Conservation (phyloP, 2,888 invertebrate species). For the Teleiodes luculella region DNA sequence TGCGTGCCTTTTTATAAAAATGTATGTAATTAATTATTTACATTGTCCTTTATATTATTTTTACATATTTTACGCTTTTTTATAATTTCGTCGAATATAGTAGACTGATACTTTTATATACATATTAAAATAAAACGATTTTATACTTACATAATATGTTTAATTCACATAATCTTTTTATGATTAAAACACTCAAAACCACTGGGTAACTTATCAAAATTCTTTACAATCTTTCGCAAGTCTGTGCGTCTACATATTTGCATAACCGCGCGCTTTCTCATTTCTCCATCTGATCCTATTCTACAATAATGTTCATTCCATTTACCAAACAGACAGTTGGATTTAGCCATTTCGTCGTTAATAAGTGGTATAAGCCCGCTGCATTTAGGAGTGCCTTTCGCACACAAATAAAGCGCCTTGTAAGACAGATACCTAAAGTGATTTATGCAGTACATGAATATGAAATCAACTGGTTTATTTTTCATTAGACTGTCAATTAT, state of each 20-base stretch:
- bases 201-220: conserved; percentile 48
- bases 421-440: conserved; percentile 67
- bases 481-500: conserved; percentile 52
- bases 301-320: conserved; percentile 60
- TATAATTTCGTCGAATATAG: conserved; percentile 27
- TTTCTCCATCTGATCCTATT: conserved; percentile 50
- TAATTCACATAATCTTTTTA: conserved; percentile 33
- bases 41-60: not conserved
- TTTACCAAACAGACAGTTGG: conserved; percentile 65
- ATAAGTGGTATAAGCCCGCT: conserved; percentile 47
- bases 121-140: conserved; percentile 11
- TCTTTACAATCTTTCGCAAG: conserved; percentile 49
- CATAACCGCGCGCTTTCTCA: conserved; percentile 38
- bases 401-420: conserved; percentile 61
- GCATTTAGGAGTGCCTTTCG: conserved; percentile 59
- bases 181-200: conserved; percentile 58
- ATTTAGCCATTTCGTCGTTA: conserved; percentile 54
- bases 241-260: conserved; percentile 57
- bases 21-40: not conserved
- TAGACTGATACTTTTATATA: conserved; percentile 5
- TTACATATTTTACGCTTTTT: not conserved
- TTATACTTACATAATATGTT: conserved; percentile 20
- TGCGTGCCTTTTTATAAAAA: conserved; percentile 4
- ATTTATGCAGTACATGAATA: conserved; percentile 66
- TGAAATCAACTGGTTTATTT: conserved; percentile 43